These are phyloP conservation scores for Cochlearius cochlearius DNA, from an alignment of 2,113 vertebrate genomes.

Conservation along the genomic window DNA sequence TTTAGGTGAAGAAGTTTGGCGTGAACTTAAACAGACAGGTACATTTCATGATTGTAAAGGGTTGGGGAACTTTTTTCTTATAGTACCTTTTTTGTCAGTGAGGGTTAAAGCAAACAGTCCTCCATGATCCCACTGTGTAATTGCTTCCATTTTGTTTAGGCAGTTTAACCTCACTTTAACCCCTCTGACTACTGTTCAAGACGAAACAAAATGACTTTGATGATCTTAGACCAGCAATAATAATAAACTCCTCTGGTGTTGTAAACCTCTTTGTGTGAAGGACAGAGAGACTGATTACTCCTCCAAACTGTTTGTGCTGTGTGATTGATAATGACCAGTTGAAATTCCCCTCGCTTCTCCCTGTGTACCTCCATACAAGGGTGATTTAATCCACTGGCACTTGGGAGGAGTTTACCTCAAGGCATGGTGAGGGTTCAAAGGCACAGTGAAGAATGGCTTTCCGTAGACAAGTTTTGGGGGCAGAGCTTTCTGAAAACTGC, in stretches of 20 bases:
- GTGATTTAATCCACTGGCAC: conserved; percentile 42
- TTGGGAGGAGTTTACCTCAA: conserved; percentile 46
- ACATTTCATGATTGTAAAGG: not conserved
- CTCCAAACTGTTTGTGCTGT: conserved; percentile 68
- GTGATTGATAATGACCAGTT: conserved; percentile 74
- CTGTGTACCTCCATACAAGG: conserved; percentile 11
- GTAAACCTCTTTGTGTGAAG: conserved; percentile 65
- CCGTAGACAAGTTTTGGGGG: not conserved
- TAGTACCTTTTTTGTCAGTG: conserved; percentile 22
- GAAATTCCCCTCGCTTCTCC: conserved; percentile 29
- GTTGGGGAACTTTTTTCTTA: not conserved
- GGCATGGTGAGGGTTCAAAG: conserved; percentile 62
- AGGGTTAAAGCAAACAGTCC: conserved; percentile 51
- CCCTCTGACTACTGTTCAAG: conserved; percentile 75
- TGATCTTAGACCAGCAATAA: conserved; percentile 67
- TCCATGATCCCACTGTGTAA: conserved; percentile 66
- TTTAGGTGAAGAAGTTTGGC: not conserved
- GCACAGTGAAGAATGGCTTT: conserved; percentile 57
- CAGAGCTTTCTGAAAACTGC: conserved; percentile 8
- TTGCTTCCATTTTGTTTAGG: conserved; percentile 79
- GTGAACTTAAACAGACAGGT: not conserved
- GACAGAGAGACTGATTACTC: conserved; percentile 61
- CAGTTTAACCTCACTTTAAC: conserved; percentile 78
- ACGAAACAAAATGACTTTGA: conserved; percentile 71
- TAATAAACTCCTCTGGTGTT: conserved; percentile 73